Evolutionary conservation across 2,113 vertebrate species (phyloP).

Genomic region (Engraulis encrasicolus): DNA sequence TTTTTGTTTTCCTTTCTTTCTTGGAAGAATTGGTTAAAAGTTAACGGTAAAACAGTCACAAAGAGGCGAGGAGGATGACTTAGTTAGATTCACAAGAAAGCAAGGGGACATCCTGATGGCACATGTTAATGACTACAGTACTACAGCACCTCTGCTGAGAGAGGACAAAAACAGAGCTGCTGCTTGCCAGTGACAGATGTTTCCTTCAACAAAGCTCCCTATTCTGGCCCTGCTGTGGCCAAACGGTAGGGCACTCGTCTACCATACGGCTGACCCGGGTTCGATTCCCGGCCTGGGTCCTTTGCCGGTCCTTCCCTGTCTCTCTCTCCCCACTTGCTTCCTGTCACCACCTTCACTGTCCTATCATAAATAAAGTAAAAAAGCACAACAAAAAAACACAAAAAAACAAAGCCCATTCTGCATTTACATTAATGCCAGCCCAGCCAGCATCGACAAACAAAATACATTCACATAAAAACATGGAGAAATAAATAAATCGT

Average conservation of each 20-base stretch:
- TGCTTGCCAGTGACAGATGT: neutral
- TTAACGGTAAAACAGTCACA: slow-evolving; percentile 64
- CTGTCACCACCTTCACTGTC: no score
- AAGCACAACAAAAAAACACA: no score
- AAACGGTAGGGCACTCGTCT: no score
- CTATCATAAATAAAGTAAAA: no score
- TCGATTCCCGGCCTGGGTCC: no score
- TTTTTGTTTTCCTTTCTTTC: no score
- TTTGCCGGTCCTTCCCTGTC: no score
- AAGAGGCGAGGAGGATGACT: neutral
- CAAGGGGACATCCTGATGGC: neutral
- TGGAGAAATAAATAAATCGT: neutral
- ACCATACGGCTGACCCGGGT: no score
- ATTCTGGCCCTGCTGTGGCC: no score
- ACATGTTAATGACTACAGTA: no score
- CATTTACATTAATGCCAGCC: neutral
- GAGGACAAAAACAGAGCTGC: neutral
- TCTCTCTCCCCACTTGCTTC: no score
- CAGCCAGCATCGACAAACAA: neutral
- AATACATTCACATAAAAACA: neutral
- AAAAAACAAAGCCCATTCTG: neutral
- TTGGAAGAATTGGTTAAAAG: slow-evolving; percentile 65
- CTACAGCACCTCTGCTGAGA: neutral
- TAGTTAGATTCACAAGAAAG: neutral
- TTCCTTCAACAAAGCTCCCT: no score